Evolutionary conservation across 2,113 vertebrate genomes (phyloP).

Genomic region (Cinclus mexicanus): DNA sequence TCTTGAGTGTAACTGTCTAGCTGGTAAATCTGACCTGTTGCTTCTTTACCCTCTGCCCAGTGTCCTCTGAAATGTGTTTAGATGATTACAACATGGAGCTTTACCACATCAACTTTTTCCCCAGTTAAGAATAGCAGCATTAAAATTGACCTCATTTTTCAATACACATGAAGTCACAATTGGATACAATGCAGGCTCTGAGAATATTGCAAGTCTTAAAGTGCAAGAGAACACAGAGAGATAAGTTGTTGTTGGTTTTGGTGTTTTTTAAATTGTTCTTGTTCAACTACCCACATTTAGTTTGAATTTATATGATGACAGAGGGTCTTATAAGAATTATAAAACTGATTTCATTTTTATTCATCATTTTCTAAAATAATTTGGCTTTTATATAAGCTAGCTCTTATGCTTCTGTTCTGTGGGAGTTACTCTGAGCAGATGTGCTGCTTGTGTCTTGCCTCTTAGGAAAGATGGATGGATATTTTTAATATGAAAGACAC

Average conservation of each 20-base stretch:
- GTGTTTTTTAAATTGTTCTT: background rate
- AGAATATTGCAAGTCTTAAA: background rate
- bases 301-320: background rate
- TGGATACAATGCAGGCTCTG: background rate
- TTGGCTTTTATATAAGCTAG: background rate
- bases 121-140: background rate
- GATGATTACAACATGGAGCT: background rate
- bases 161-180: constrained; percentile 41
- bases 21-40: background rate
- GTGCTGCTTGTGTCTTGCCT: background rate
- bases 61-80: background rate
- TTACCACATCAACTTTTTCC: background rate
- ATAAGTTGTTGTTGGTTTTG: background rate
- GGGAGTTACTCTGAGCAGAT: background rate
- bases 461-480: background rate
- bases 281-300: background rate
- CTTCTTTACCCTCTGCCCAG: background rate
- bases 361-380: background rate
- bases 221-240: background rate
- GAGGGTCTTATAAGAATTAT: background rate
- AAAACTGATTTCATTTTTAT: background rate
- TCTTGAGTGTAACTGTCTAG: background rate
- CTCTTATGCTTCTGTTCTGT: background rate
- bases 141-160: background rate
- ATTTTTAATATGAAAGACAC: background rate